These are phyloP conservation scores for Cossypha polioptera DNA, from an alignment of 2,797 vertebrate genomes.

Conservation along the genomic window DNA sequence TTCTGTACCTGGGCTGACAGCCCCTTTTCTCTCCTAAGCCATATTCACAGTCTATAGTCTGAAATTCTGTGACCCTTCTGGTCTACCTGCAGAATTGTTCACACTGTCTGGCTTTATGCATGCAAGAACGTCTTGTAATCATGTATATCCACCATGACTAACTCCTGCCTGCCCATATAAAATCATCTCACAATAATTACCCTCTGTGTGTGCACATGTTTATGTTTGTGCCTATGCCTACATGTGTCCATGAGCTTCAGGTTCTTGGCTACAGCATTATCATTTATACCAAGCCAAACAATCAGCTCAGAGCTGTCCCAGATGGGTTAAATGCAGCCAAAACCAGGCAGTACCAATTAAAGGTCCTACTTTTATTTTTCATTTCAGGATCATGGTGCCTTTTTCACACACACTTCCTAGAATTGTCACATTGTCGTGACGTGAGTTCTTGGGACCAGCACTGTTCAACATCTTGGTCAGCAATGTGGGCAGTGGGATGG, in stretches of 20 bases:
- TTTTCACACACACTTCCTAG: background rate
- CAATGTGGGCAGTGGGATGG: background rate
- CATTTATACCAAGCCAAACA: background rate
- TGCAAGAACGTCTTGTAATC: background rate
- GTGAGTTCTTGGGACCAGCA: background rate
- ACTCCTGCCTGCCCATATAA: background rate
- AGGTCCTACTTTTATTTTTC: background rate
- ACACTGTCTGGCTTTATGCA: background rate
- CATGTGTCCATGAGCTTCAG: background rate
- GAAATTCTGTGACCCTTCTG: background rate
- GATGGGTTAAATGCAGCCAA: background rate
- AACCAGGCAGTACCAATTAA: background rate
- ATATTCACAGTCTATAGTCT: background rate
- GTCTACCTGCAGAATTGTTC: background rate
- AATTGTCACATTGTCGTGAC: background rate
- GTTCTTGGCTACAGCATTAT: background rate
- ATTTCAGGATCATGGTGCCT: background rate
- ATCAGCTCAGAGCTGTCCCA: background rate
- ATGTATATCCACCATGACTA: background rate
- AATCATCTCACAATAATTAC: background rate
- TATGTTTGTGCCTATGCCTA: background rate
- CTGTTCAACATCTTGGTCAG: background rate
- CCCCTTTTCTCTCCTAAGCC: background rate
- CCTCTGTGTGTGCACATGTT: background rate
- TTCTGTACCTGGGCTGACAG: background rate